A percentile compares a stretch with the other conserved stretches of the same genome.
Evolutionary conservation across 37 sponge, comb jelly and placozoan genomes (phyloP).

Genomic region (Halichondria panicea): DNA sequence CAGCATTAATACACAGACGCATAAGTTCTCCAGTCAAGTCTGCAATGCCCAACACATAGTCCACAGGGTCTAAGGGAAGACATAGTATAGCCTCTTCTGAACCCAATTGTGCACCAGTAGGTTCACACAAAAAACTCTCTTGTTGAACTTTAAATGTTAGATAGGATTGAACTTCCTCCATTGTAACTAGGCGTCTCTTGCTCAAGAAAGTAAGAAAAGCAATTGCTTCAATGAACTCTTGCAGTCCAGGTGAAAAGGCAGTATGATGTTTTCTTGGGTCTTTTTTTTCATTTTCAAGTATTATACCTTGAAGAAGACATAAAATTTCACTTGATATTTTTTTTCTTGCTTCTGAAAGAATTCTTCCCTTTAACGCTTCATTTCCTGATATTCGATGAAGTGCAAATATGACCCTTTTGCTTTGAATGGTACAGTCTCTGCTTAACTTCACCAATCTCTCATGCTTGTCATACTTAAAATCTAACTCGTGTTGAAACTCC

Average conservation of each 20-base stretch:
- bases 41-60: constrained; percentile 80
- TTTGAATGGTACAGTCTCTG: constrained; percentile 82
- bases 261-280: constrained; percentile 44
- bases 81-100: not conserved
- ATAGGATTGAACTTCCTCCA: constrained; percentile 31
- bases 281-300: constrained; percentile 37
- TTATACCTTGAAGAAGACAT: constrained; percentile 35
- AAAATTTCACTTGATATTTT: constrained; percentile 28
- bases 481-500: constrained; percentile 51
- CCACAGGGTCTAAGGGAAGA: constrained; percentile 39
- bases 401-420: constrained; percentile 85
- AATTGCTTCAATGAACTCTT: constrained; percentile 87
- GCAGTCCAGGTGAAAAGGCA: constrained; percentile 71
- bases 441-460: constrained; percentile 89
- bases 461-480: constrained; percentile 66
- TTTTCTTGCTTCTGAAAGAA: constrained; percentile 31
- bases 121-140: not conserved
- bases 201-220: constrained; percentile 51
- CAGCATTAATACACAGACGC: constrained; percentile 67
- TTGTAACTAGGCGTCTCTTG: constrained; percentile 24
- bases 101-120: no score
- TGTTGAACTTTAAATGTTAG: constrained; percentile 18
- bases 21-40: constrained; percentile 91
- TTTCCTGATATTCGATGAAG: constrained; percentile 60
- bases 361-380: not conserved